These are phyloP conservation scores for Sebastes wilsoni DNA, from an alignment of 2,797 vertebrate genomes.

Conservation along the genomic window DNA sequence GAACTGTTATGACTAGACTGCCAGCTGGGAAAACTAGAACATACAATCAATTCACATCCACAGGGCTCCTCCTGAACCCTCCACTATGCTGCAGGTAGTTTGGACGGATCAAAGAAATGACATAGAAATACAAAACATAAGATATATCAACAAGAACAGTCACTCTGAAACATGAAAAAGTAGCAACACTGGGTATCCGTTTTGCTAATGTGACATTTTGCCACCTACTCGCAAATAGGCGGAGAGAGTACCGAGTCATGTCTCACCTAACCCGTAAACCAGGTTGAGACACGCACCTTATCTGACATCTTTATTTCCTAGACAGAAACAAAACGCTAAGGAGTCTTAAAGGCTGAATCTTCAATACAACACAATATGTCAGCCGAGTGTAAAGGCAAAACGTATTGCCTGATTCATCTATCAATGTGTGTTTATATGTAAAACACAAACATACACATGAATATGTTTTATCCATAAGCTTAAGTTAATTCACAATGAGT, in stretches of 20 bases:
- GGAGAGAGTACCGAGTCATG: neutral
- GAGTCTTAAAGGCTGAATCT: neutral
- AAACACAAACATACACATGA: slow-evolving; percentile 44
- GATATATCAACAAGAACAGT: neutral
- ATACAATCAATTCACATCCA: slow-evolving; percentile 26
- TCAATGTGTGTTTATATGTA: slow-evolving; percentile 31
- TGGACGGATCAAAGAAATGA: neutral
- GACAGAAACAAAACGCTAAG: neutral
- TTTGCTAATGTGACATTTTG: slow-evolving; percentile 1
- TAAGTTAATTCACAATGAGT: slow-evolving; percentile 46
- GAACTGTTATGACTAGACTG: slow-evolving; percentile 23
- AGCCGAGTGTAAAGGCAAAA: slow-evolving; percentile 11
- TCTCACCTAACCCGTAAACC: slow-evolving; percentile 29
- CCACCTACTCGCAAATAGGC: slow-evolving; percentile 1
- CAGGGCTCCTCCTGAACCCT: neutral
- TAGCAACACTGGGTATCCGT: neutral
- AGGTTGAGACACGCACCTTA: slow-evolving; percentile 48
- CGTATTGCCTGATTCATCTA: neutral
- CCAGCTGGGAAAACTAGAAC: slow-evolving; percentile 29
- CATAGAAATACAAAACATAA: slow-evolving; percentile 5
- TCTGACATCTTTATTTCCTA: slow-evolving; percentile 19
- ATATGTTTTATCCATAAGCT: slow-evolving; percentile 29
- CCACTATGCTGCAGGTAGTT: neutral
- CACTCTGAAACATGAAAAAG: neutral
- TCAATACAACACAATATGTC: neutral